Percentiles rank a stretch among this genome's conserved stretches.
Evolutionary conservation across 2,113 vertebrate species (phyloP).

Genomic region (Eublepharis macularius): DNA sequence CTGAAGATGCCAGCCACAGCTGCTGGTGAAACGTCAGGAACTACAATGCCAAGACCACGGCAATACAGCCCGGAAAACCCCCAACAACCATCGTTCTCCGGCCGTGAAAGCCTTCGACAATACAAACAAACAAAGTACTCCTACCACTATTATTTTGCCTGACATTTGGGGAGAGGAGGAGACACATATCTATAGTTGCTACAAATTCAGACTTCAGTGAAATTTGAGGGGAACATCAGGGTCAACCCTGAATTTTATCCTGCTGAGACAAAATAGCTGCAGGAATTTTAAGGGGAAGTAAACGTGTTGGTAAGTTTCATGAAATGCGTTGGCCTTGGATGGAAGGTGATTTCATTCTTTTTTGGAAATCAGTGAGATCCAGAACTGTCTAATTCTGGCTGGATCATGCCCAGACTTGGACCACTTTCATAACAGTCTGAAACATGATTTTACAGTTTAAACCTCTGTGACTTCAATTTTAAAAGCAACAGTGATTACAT

Average conservation of each 20-base stretch:
- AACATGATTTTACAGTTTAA: background rate
- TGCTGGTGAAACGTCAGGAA: too few species aligned
- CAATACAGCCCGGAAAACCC: too few species aligned
- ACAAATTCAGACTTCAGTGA: background rate
- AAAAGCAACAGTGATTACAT: background rate
- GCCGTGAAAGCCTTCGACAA: too few species aligned
- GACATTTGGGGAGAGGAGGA: too few species aligned
- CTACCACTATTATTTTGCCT: too few species aligned
- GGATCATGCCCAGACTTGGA: background rate
- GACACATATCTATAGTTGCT: too few species aligned
- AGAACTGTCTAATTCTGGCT: background rate
- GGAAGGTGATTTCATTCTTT: background rate
- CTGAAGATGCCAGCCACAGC: too few species aligned
- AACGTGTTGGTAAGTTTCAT: background rate
- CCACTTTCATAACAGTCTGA: background rate
- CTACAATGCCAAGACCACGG: too few species aligned
- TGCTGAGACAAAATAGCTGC: background rate
- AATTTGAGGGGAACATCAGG: background rate
- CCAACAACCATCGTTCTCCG: too few species aligned
- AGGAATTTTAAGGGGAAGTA: background rate
- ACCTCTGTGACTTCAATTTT: background rate
- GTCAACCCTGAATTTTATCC: too few species aligned
- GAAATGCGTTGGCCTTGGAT: background rate
- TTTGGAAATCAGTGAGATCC: background rate
- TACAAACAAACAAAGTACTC: too few species aligned